Base-by-base conservation (phyloP, 1,140 invertebrate species). In the Oscheius sp. region DNA sequence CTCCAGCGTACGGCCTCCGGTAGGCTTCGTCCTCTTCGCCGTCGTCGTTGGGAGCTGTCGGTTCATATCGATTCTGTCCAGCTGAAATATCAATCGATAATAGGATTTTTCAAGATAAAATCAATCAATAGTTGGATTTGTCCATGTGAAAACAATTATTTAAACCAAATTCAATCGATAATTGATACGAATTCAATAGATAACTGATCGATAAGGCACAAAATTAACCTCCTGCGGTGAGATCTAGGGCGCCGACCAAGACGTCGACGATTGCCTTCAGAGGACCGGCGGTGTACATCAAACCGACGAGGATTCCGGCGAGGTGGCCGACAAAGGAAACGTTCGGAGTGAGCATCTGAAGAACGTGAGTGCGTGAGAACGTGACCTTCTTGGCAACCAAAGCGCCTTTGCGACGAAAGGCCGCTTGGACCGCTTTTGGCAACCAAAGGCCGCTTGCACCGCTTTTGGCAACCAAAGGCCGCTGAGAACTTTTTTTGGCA, bases 251-350 rank as follows among this genome's bases (percentile, higher is more conserved):
- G 13, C 20, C 55, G 23, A 26, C 7, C 28, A 55, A 55, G 15
- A 23, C 15, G 29, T 64, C 29, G n/a, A 32, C 26, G 63, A 68
- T 26, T 29, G 26, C 28, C 31, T 66, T 89, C 2, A 91, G 65
- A 42, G 87, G 88, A 45, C 90, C 90, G 74, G 88, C 88, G 52
- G 87, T 87, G 79, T 90, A 91, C 1, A 88, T 74, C 67, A 90
- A 83, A 29, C 90, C 90, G 45, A 89, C 88, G 2, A 91, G 77
- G 76, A 91, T 90, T n/a, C 90, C 90, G 61, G 90, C 88, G 23
- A 91, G 83, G 81, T 91, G 90, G 59, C 90, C 90, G 63, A 87
- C 79, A 77, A 89, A 89, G 1, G 88, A 89, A 7, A 88, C 85
- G 76, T 88, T 87, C 36, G 89, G 89, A 1, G 73, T 68, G 10